Conservation (phyloP, 2,797 vertebrate species). For the Sebastes matsubarae region DNA sequence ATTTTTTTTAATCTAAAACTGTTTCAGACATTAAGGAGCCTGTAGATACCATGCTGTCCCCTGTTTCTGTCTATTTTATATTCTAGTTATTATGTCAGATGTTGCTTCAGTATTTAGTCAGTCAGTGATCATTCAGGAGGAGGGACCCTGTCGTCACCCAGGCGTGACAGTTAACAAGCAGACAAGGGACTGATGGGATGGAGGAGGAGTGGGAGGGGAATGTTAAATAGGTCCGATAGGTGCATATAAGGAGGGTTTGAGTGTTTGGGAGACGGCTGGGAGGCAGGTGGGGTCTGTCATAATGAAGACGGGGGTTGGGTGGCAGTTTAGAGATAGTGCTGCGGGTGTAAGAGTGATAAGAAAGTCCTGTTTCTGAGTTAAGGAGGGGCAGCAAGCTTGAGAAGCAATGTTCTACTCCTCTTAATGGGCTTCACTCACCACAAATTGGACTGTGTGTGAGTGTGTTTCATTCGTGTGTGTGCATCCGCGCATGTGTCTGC, state of each 20-base stretch:
- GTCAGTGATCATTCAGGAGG: constrained; percentile 18
- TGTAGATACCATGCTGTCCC: neutral
- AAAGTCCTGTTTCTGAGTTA: constrained; percentile 33
- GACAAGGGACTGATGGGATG: constrained; percentile 35
- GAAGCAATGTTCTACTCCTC: constrained; percentile 46
- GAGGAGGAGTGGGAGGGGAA: constrained; percentile 20
- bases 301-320: constrained; percentile 33
- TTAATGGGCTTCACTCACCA: constrained; percentile 42
- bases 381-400: constrained; percentile 12
- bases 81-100: constrained; percentile 20
- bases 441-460: constrained; percentile 14
- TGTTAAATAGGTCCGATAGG: constrained; percentile 35
- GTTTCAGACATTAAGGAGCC: neutral
- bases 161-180: constrained; percentile 47
- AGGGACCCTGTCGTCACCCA: constrained; percentile 43
- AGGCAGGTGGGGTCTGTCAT: constrained; percentile 50
- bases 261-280: constrained; percentile 37
- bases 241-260: constrained; percentile 31
- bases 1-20: neutral
- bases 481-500: neutral
- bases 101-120: constrained; percentile 12
- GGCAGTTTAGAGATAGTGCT: constrained; percentile 23
- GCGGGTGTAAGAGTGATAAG: constrained; percentile 45
- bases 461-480: constrained; percentile 2
- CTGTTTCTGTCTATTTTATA: neutral